Base-by-base conservation (phyloP, 2,113 vertebrate species). In the Felis catus region DNA sequence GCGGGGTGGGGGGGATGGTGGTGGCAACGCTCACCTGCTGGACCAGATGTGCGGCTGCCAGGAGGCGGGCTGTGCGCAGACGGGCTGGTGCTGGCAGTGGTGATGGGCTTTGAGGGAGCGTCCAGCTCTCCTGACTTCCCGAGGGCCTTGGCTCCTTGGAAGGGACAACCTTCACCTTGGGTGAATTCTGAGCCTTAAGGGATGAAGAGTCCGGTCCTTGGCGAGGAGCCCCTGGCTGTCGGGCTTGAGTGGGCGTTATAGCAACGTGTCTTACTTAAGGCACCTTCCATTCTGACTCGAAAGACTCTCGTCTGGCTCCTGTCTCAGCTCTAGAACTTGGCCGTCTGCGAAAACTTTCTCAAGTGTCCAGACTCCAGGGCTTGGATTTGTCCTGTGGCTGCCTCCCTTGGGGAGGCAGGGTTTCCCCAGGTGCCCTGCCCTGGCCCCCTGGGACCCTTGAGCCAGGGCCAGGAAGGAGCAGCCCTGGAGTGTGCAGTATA, bases 241-340 rank as follows among this genome's bases (percentile, higher is more conserved):
- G 8, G n/a, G 84, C 53, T 83, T 27, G 36, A 13, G n/a, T 2
- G 0, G 4, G 39, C 4, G 0, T 31, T 3, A 0, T 0, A 33
- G 41, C 4, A 0, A 15, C 45, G 13, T 39, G 1, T 70, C 39
- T 36, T 6, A 21, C 55, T 71, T 53, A 31, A 53, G 0, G 5
- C 41, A 9, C 1, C 0, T 19, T 68, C 4, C 3, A 5, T 53
- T 27, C n/a, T 45, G 33, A 63, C 45, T 66, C 36, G 6, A 15
- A 51, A 91, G 48, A 0, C 85, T 27, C 87, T 85, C 36, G 4
- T 88, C 41, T 39, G 81, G 81, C 89, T 93, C 6, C 91, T 31
- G 31, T 95, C 92, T 94, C 71, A 23, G 58, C 31, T 36, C 23
- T 3, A 45, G 89, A 81, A 33, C 51, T 16, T 10, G 79, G 71